Conservation (phyloP, 2,888 invertebrate species). For the Orthosia gothica region DNA sequence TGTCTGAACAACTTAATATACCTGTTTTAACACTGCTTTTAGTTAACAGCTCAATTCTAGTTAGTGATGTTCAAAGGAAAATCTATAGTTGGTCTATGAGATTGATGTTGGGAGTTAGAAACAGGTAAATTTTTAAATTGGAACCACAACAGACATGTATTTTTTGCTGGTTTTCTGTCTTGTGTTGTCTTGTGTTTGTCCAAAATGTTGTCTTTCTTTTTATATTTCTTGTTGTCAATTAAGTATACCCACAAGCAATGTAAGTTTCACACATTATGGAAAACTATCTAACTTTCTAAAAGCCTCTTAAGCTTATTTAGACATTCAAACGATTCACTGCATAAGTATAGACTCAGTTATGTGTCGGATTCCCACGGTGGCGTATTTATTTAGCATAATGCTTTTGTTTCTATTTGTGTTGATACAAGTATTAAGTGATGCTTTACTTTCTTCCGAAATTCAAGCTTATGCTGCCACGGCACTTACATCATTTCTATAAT, state of each 20-base stretch:
- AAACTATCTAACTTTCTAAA: conserved; percentile 74
- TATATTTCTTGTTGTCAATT: conserved; percentile 11
- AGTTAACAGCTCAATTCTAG: conserved; percentile 53
- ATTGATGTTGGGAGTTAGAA: neutral
- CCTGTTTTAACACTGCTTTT: conserved; percentile 64
- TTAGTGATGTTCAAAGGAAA: conserved; percentile 10
- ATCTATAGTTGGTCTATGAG: neutral
- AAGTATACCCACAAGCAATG: conserved; percentile 8
- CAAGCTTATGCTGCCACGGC: conserved; percentile 18
- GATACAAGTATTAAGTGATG: conserved; percentile 56
- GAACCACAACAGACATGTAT: neutral
- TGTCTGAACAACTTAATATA: conserved; percentile 74
- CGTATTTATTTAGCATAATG: conserved; percentile 64
- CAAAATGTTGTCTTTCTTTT: conserved; percentile 1
- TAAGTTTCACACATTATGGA: conserved; percentile 67
- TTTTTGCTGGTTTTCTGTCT: neutral
- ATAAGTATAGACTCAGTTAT: conserved; percentile 67
- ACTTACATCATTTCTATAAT: neutral
- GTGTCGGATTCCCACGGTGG: conserved; percentile 72
- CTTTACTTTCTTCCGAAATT: conserved; percentile 71
- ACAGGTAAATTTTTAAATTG: neutral
- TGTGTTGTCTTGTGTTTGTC: neutral
- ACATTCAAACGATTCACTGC: conserved; percentile 61
- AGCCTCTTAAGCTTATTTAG: conserved; percentile 65
- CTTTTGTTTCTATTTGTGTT: conserved; percentile 64